A percentile compares a stretch with the other conserved stretches of the same genome.
These are phyloP conservation scores for Nipponacmea schrenckii DNA, from an alignment of 2,888 invertebrate genomes.

Conservation along the genomic window DNA sequence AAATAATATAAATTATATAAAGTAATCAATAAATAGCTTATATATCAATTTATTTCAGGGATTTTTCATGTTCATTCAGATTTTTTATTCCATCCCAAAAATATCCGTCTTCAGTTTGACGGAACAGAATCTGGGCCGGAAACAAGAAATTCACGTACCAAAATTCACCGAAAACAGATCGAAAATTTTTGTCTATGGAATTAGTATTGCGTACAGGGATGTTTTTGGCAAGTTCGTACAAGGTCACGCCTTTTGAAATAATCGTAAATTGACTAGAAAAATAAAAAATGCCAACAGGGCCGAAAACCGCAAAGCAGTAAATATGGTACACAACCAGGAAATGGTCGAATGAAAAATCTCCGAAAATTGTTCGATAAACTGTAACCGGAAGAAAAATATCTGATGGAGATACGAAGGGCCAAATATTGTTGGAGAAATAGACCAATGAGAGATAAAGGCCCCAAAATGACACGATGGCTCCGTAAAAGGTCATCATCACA, in stretches of 20 bases:
- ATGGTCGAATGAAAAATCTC: conserved; percentile 28
- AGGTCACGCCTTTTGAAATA: conserved; percentile 39
- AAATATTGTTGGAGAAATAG: conserved; percentile 38
- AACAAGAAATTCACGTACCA: conserved; percentile 52
- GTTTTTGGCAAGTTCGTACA: conserved; percentile 42
- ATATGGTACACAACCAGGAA: conserved; percentile 41
- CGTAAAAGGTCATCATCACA: conserved; percentile 46
- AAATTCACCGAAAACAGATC: conserved; percentile 51
- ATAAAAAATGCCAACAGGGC: conserved; percentile 37
- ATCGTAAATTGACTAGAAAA: conserved; percentile 34
- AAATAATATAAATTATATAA: no score
- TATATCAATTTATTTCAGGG: no score
- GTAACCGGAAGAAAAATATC: conserved; percentile 41
- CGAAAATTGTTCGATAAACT: conserved; percentile 32
- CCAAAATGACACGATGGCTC: conserved; percentile 33
- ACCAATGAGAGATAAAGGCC: conserved; percentile 38
- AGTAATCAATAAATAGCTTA: no score
- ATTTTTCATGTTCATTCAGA: no score
- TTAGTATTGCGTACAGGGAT: conserved; percentile 36
- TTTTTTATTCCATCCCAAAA: conserved; percentile 46
- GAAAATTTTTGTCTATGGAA: conserved; percentile 39
- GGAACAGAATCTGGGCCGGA: conserved; percentile 47
- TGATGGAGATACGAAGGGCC: conserved; percentile 31
- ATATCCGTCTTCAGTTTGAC: conserved; percentile 44
- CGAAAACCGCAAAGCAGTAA: conserved; percentile 35